Conservation (phyloP, 2,888 invertebrate genomes). For the Caenorhabditis doughertyi region DNA sequence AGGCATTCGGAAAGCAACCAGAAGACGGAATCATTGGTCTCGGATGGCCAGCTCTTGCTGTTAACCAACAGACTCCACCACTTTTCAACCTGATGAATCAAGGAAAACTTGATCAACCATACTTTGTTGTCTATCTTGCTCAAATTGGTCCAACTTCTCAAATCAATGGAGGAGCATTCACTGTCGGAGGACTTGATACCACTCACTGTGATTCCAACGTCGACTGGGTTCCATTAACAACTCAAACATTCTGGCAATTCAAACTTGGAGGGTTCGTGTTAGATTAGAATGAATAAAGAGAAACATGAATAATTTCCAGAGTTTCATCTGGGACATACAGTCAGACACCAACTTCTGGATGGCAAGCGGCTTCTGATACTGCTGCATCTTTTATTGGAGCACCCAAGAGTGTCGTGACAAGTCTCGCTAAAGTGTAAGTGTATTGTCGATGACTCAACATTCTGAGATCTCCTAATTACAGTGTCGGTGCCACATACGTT, state of each 20-base stretch:
- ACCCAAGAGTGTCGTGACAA: conserved; percentile 71
- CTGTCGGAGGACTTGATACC: conserved; percentile 73
- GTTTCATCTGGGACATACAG: conserved; percentile 63
- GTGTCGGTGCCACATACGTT: conserved; percentile 74
- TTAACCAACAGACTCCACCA: conserved; percentile 83
- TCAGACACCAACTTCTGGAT: conserved; percentile 57
- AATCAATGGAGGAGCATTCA: conserved; percentile 74
- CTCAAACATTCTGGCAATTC: conserved; percentile 75
- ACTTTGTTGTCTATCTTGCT: conserved; percentile 69
- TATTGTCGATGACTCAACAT: too few relatives aligned
- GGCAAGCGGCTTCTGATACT: conserved; percentile 75
- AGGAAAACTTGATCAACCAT: conserved; percentile 70
- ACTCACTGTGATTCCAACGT: conserved; percentile 64
- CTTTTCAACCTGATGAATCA: conserved; percentile 77
- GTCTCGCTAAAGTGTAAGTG: conserved; percentile 65
- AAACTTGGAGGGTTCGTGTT: conserved; percentile 67
- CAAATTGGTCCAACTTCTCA: conserved; percentile 65
- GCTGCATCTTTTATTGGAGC: conserved; percentile 78
- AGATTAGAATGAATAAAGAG: not conserved
- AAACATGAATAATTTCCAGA: conserved; percentile 41
- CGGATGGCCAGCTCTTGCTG: conserved; percentile 84
- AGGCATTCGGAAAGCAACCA: conserved; percentile 84
- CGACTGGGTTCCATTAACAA: conserved; percentile 72
- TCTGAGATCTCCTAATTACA: too few relatives aligned
- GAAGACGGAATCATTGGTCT: conserved; percentile 82